These are phyloP conservation scores for Cryptomyrus ogoouensis DNA, from an alignment of 2,113 vertebrate species.

Conservation along the genomic window DNA sequence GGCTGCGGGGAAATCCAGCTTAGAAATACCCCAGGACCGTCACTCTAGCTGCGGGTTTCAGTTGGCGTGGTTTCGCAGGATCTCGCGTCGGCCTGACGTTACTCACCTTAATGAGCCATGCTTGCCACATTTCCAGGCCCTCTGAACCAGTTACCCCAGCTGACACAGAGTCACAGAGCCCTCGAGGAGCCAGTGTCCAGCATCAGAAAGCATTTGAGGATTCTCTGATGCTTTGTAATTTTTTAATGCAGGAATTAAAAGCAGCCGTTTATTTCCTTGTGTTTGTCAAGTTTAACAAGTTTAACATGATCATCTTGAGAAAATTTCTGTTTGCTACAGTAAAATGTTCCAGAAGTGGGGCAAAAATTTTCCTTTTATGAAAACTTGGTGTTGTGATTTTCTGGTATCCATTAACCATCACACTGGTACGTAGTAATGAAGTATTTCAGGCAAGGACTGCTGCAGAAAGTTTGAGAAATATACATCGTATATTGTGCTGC, in stretches of 20 bases:
- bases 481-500: not conserved
- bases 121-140: not conserved
- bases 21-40: constrained; percentile 12
- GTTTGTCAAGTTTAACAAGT: not conserved
- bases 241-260: not conserved
- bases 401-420: not conserved
- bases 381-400: not conserved
- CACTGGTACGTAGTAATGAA: not conserved
- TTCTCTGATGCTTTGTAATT: no score
- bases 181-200: no score
- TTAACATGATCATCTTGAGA: constrained; percentile 1
- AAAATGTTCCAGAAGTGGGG: not conserved
- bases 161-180: not conserved
- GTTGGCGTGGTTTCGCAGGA: not conserved
- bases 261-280: not conserved
- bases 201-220: not conserved
- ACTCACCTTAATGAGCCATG: not conserved
- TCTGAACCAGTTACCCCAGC: not conserved
- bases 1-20: not conserved
- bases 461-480: not conserved
- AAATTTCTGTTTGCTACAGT: not conserved
- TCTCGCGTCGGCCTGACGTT: not conserved
- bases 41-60: not conserved
- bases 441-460: not conserved
- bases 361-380: not conserved